phyloP scores from a whole-genome alignment of 1,140 invertebrate species.

The Pseudobourletiella spinata region DNA sequence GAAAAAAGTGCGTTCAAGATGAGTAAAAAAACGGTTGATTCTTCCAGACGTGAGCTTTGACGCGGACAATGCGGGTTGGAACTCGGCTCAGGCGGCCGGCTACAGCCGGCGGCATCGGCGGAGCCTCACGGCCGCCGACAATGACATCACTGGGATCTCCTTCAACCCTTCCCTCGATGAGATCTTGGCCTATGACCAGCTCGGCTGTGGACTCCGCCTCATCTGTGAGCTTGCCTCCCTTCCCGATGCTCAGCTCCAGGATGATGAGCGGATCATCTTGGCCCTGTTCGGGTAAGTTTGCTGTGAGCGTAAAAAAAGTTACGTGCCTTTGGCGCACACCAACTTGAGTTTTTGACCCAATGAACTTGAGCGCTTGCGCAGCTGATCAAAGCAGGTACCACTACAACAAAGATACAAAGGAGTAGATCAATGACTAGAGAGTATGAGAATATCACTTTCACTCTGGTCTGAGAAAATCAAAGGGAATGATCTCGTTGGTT shows the following conservation, averaged over 20 bases:
- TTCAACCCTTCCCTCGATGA: constrained; percentile 25
- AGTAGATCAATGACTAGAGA: too few species aligned
- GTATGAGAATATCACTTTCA: too few species aligned
- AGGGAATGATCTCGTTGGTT: too few species aligned
- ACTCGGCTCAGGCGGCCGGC: background rate
- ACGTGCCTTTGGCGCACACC: background rate
- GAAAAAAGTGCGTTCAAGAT: background rate
- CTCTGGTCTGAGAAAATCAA: too few species aligned
- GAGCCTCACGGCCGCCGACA: background rate
- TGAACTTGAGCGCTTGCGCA: too few species aligned
- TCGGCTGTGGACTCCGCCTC: constrained; percentile 36
- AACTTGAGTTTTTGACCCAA: too few species aligned
- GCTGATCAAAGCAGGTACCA: too few species aligned
- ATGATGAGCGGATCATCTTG: constrained; percentile 36
- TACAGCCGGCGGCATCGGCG: background rate
- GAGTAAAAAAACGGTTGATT: background rate
- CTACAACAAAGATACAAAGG: too few species aligned
- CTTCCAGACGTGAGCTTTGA: constrained; percentile 3
- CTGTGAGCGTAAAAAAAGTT: constrained; percentile 7
- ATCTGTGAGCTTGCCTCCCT: constrained; percentile 37
- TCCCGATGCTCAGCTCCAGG: constrained; percentile 21
- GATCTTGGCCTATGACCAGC: constrained; percentile 28
- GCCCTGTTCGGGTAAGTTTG: constrained; percentile 37
- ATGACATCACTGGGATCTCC: background rate
- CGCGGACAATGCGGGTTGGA: background rate